phyloP scores from a whole-genome alignment of 2,797 vertebrate genomes.

The Cephalopachus bancanus region DNA sequence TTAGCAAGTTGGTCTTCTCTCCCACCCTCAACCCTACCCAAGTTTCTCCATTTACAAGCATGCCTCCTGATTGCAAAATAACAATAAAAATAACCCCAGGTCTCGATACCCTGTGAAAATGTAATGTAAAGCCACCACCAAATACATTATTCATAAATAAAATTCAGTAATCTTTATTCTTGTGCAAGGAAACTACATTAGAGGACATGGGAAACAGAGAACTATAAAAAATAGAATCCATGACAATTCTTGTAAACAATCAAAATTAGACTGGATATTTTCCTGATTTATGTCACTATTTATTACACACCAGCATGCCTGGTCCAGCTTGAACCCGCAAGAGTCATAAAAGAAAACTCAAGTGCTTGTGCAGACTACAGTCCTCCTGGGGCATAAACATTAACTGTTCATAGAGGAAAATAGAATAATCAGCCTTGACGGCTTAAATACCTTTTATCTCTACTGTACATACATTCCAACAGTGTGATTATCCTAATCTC shows the following conservation, averaged over 20 bases:
- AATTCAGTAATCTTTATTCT: constrained; percentile 54
- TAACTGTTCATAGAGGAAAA: constrained; percentile 53
- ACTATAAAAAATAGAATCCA: constrained; percentile 19
- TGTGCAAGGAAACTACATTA: constrained; percentile 40
- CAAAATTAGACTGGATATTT: constrained; percentile 36
- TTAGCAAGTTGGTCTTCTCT: not conserved
- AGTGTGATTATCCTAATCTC: constrained; percentile 82
- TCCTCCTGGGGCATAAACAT: constrained; percentile 68
- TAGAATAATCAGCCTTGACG: constrained; percentile 67
- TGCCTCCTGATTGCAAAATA: not conserved
- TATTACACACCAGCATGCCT: not conserved
- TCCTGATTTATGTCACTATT: constrained; percentile 65
- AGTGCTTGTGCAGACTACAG: constrained; percentile 1
- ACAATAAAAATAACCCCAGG: not conserved
- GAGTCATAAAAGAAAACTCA: constrained; percentile 32
- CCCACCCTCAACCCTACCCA: not conserved
- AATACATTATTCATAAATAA: not conserved
- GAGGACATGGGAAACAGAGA: not conserved
- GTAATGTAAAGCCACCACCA: constrained; percentile 52
- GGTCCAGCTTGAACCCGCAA: constrained; percentile 19
- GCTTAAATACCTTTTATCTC: constrained; percentile 82
- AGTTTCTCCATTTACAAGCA: constrained; percentile 20
- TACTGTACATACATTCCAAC: constrained; percentile 67
- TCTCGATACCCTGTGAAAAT: not conserved
- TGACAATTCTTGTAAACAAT: constrained; percentile 67